These are phyloP conservation scores for Lochmaea crataegi DNA, from an alignment of 2,888 invertebrate species.

Conservation along the genomic window DNA sequence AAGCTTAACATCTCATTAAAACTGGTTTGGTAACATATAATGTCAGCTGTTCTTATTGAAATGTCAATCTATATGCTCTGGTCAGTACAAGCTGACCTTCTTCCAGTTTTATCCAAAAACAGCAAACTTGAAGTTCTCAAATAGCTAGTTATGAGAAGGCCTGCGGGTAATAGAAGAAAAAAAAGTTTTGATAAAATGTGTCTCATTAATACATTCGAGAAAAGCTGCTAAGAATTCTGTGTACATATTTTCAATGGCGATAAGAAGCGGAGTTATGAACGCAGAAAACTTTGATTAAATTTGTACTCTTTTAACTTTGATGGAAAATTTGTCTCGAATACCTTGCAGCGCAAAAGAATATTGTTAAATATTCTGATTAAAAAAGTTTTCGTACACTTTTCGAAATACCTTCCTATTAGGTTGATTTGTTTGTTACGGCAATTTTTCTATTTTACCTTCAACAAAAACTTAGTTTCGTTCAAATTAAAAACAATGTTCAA, in stretches of 20 bases:
- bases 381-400: conserved; percentile 31
- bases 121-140: not conserved
- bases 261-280: conserved; percentile 15
- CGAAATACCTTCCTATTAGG: not conserved
- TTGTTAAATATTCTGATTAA: conserved; percentile 32
- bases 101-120: no score
- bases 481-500: not conserved
- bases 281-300: conserved; percentile 33
- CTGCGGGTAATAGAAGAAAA: not conserved
- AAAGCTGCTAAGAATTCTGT: conserved; percentile 8
- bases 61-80: no score
- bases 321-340: conserved; percentile 28
- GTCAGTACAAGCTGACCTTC: no score
- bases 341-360: conserved; percentile 20
- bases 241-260: conserved; percentile 9
- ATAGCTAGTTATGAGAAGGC: not conserved
- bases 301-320: conserved; percentile 32
- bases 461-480: not conserved
- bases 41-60: no score
- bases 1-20: not conserved
- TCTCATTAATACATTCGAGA: not conserved
- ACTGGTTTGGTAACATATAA: not conserved
- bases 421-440: conserved; percentile 6
- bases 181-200: not conserved
- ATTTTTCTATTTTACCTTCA: conserved; percentile 8